Evolutionary conservation across 2,888 invertebrate species (phyloP), one percentile per base, ranked within the genome.

Genomic region (Cheilosia urbana): DNA sequence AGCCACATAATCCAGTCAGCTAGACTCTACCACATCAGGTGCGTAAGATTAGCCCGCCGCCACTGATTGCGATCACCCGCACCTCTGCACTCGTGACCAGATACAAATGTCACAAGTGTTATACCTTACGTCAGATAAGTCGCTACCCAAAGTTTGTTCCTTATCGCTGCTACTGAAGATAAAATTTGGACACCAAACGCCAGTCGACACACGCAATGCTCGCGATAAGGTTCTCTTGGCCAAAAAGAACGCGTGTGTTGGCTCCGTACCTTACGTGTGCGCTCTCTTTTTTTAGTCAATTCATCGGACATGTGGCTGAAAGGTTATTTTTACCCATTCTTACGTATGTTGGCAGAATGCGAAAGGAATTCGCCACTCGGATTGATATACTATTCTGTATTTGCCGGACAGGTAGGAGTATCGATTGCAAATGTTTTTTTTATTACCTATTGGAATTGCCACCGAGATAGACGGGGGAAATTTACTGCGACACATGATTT

Each of bases 51-150:
- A 34, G 37, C 63, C 47, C 55, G 63, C 47, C 55, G 63, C 47
- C 63, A 65, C 73, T 65, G 73, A 73, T 73, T 72, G 53, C 62
- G 72, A 45, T 34, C 45, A 42, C 19, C 21, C 15, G 3, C 24
- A 27, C 30, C 17, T 40, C 55, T 9, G 7, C 30, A 30, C 30
- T 30, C 30, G 30, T 9, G 45, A 30, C 42, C 30, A 62, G 30
- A 62, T 45, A 37, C 37, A 37, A 13, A 13, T 37, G 37, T 37
- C 27, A 37, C 37, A 37, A 13, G 37, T 37, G 37, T 37, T 13
- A 37, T 37, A 63, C 53, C 66, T 53, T 66, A 66, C 66, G 66
- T 66, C 65, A 65, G 51, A 40, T 40, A 49, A 51, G 37, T n/a
- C 37, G 9, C 24, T n/a, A 37, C 24, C 49, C 63, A 47, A 47